Conservation (phyloP, 2,797 vertebrate species). For the Anguilla pacifica region DNA sequence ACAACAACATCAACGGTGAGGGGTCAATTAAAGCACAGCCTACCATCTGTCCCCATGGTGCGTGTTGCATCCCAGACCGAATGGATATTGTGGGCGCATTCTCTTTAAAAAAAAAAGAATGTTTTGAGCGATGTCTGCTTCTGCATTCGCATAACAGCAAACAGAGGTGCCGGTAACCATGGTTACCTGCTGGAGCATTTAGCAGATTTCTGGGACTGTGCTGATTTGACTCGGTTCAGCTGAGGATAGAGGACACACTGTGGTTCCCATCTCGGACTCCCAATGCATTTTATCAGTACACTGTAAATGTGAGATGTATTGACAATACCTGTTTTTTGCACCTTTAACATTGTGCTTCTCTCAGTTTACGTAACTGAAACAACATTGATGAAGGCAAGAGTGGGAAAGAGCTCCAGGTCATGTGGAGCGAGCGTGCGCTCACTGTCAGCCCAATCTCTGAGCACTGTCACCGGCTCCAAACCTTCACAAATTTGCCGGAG, state of each 20-base stretch:
- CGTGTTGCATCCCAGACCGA: not conserved
- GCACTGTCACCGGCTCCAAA: not conserved
- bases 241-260: not conserved
- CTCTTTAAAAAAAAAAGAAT: not conserved
- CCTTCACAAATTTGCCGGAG: not conserved
- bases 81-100: not conserved
- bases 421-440: not conserved
- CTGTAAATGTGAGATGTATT: not conserved
- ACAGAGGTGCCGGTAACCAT: not conserved
- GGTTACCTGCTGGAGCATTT: slow-evolving; percentile 5
- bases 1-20: not conserved
- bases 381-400: not conserved
- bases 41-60: not conserved
- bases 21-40: not conserved
- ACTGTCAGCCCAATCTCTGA: not conserved
- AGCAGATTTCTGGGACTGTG: not conserved
- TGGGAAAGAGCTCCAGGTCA: not conserved
- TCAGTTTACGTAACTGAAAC: not conserved
- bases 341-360: not conserved
- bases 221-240: slow-evolving; percentile 2
- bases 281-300: not conserved
- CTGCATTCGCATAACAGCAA: not conserved
- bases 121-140: slow-evolving; percentile 2
- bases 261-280: not conserved
- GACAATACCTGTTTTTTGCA: not conserved